Conservation (phyloP, 2,113 vertebrate genomes). For the Rattus rattus region DNA sequence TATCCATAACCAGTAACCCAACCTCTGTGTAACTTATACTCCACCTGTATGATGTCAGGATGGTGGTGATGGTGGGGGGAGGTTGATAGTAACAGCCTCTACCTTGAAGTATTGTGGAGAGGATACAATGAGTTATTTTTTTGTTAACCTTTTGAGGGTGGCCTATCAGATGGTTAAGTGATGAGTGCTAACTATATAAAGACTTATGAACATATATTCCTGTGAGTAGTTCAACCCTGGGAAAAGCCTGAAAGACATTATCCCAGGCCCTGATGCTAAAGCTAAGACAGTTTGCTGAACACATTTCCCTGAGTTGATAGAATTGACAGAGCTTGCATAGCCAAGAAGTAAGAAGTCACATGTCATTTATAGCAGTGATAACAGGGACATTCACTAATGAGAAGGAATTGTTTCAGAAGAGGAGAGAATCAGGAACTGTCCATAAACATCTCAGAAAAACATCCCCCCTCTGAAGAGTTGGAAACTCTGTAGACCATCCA, state of each 20-base stretch:
- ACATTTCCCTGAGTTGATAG: background rate
- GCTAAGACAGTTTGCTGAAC: background rate
- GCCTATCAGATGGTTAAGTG: background rate
- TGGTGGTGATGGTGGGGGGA: background rate
- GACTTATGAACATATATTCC: background rate
- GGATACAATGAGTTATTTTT: background rate
- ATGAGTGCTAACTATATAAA: background rate
- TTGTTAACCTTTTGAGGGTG: background rate
- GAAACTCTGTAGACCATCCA: background rate
- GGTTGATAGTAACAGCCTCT: background rate
- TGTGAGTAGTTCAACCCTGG: background rate
- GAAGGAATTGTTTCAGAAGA: conserved; percentile 52
- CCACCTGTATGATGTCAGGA: background rate
- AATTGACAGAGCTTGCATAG: background rate
- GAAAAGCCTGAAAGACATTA: background rate
- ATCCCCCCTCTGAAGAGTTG: background rate
- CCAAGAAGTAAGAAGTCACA: background rate
- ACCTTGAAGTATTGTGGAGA: background rate
- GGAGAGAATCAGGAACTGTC: background rate
- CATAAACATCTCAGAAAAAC: conserved; percentile 54
- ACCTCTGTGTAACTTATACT: background rate
- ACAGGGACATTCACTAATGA: background rate
- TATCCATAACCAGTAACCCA: background rate
- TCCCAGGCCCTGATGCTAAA: background rate
- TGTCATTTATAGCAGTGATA: conserved; percentile 16